Conservation (phyloP, 2,888 invertebrate species). For the Hypsopygia costalis region DNA sequence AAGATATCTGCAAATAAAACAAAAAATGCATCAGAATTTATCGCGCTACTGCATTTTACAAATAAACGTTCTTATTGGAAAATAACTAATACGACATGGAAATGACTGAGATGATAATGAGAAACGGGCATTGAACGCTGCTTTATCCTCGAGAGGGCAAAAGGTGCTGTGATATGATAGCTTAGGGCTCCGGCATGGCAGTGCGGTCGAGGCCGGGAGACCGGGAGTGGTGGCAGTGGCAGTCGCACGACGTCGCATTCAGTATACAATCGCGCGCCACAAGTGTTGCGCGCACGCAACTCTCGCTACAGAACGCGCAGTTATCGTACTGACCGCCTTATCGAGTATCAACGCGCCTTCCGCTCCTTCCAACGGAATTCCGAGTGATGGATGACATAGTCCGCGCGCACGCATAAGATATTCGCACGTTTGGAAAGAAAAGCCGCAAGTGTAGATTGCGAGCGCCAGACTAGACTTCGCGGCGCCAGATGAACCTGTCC, state of each 20-base stretch:
- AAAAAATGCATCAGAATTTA: neutral
- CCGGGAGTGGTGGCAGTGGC: constrained; percentile 60
- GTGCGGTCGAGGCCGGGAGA: constrained; percentile 69
- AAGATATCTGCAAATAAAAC: neutral
- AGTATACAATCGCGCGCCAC: constrained; percentile 71
- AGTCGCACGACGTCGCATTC: constrained; percentile 52
- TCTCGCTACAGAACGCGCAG: constrained; percentile 48
- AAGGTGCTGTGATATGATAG: constrained; percentile 66
- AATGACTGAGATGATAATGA: constrained; percentile 47
- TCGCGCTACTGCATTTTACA: neutral
- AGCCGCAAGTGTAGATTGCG: constrained; percentile 33
- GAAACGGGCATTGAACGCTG: constrained; percentile 56
- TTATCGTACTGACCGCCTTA: constrained; percentile 50
- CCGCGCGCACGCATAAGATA: constrained; percentile 25
- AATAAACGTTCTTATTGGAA: neutral
- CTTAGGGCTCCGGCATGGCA: constrained; percentile 48
- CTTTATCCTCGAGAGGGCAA: constrained; percentile 66
- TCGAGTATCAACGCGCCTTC: constrained; percentile 46
- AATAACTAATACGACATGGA: constrained; percentile 20
- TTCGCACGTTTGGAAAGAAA: constrained; percentile 41
- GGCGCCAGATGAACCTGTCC: constrained; percentile 50
- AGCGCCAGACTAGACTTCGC: constrained; percentile 54
- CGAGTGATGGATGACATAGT: constrained; percentile 52
- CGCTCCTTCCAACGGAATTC: constrained; percentile 40
- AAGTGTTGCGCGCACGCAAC: constrained; percentile 71